Conservation (phyloP, 2,888 invertebrate species). For the Ecdyonurus torrentis region DNA sequence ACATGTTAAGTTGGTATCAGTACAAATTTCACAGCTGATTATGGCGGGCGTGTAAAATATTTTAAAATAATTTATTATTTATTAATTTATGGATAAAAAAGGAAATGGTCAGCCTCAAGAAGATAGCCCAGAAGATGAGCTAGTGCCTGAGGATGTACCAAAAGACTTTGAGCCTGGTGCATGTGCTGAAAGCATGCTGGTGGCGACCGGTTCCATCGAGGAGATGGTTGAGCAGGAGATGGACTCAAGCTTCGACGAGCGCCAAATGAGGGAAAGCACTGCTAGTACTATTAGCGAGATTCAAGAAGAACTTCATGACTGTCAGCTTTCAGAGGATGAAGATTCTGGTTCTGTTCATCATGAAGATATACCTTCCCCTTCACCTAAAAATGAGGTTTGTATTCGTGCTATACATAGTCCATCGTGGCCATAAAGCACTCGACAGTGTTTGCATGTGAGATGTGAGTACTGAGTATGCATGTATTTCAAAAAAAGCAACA, state of each 20-base stretch:
- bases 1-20: too few species aligned
- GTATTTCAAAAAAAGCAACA: too few species aligned
- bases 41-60: neutral
- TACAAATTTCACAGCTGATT: neutral
- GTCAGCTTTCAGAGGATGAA: conserved; percentile 9
- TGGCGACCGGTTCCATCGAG: conserved; percentile 52
- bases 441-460: too few species aligned
- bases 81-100: neutral
- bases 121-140: neutral
- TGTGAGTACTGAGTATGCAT: too few species aligned
- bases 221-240: conserved; percentile 44
- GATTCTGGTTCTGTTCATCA: conserved; percentile 4
- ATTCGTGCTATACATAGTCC: neutral
- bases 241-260: conserved; percentile 43
- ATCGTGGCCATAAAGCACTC: too few species aligned
- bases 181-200: conserved; percentile 45
- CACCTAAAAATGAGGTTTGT: conserved; percentile 11
- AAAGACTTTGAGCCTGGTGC: conserved; percentile 35
- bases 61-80: neutral
- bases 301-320: conserved; percentile 34
- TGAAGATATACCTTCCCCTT: conserved; percentile 10
- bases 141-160: conserved; percentile 1
- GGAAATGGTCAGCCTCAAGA: neutral
- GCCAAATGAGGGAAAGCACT: conserved; percentile 32
- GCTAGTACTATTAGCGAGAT: conserved; percentile 41